These are phyloP conservation scores for Oophaga sylvatica DNA, from an alignment of 2,797 vertebrate species.

Conservation along the genomic window DNA sequence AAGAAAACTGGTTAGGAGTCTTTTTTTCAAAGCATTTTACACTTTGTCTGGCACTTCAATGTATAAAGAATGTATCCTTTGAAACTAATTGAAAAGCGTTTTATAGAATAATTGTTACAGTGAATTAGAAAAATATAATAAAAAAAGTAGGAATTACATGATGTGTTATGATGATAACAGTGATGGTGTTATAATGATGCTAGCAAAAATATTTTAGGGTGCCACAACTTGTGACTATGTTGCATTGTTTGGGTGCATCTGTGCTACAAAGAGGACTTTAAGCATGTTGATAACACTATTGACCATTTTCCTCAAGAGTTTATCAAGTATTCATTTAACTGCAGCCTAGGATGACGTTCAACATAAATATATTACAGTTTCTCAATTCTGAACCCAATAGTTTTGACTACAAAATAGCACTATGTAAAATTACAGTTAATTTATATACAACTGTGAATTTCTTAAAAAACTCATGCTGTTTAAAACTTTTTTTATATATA, in stretches of 20 bases:
- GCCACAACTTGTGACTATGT: background rate
- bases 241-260: background rate
- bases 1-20: conserved; percentile 18
- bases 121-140: background rate
- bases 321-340: background rate
- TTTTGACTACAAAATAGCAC: too few relatives aligned
- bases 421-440: too few relatives aligned
- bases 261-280: background rate
- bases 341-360: background rate
- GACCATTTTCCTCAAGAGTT: background rate
- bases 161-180: background rate
- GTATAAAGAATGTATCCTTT: background rate
- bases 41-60: conserved; percentile 24
- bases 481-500: background rate
- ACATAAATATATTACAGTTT: background rate
- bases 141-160: background rate
- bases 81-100: background rate
- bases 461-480: background rate
- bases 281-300: background rate
- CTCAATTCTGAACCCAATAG: background rate
- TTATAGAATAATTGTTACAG: background rate
- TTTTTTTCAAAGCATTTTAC: conserved; percentile 15
- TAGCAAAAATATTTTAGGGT: background rate
- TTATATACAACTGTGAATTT: background rate
- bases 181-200: background rate